phyloP scores from a whole-genome alignment of 37 sponge, comb jelly and placozoan genomes.

The Cladorhizidae sp. region DNA sequence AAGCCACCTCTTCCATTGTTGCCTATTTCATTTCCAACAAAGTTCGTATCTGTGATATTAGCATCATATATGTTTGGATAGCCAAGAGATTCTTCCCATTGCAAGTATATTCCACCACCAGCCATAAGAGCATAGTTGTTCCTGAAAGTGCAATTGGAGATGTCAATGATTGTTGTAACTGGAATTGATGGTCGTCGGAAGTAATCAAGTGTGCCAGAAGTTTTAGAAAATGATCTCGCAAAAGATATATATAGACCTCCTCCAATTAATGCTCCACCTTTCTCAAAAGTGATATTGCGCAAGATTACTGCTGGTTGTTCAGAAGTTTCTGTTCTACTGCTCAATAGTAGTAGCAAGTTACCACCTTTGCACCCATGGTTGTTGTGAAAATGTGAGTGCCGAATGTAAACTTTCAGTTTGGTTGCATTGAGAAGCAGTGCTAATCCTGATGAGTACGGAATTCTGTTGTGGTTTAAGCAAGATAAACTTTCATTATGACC shows the following conservation, averaged over 20 bases:
- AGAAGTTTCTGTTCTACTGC: background rate
- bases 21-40: background rate
- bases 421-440: no score
- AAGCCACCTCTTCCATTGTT: background rate
- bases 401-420: background rate
- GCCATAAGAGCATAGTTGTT: constrained; percentile 1
- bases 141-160: background rate
- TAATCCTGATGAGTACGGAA: background rate
- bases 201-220: no score
- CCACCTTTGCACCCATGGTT: constrained; percentile 7
- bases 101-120: constrained; percentile 39
- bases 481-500: background rate
- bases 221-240: background rate
- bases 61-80: background rate
- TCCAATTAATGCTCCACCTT: background rate
- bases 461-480: background rate
- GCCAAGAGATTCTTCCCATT: background rate
- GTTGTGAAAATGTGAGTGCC: background rate
- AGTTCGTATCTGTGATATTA: background rate
- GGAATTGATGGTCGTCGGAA: background rate
- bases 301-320: background rate
- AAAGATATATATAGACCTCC: constrained; percentile 1
- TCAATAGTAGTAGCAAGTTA: background rate
- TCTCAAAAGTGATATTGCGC: background rate
- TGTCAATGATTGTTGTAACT: background rate